Evolutionary conservation across 2,797 vertebrate species (phyloP).

Genomic region (Aphelocoma californica): DNA sequence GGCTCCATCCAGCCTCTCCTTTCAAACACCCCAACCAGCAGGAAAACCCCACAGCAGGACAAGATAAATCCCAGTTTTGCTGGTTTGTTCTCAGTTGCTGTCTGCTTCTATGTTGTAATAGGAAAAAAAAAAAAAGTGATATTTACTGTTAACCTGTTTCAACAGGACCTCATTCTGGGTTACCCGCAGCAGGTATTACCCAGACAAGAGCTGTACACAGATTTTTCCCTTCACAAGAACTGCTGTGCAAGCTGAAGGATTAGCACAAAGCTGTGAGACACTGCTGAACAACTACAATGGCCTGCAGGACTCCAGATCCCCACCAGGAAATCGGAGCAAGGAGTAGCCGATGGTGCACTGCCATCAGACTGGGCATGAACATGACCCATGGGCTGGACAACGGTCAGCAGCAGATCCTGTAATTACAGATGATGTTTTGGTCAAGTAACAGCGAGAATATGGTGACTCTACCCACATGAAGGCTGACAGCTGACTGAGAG

Average conservation of each 20-base stretch:
- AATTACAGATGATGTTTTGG: neutral
- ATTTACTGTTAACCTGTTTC: neutral
- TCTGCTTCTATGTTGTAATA: neutral
- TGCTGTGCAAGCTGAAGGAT: neutral
- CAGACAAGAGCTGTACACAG: fast-evolving
- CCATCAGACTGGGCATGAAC: fast-evolving
- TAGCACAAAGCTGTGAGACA: neutral
- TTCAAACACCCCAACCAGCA: neutral
- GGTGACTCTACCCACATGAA: neutral
- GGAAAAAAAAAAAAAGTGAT: fast-evolving
- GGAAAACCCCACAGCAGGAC: neutral
- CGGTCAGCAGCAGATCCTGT: neutral
- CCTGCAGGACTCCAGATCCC: neutral
- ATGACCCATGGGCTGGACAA: fast-evolving
- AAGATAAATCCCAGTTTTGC: neutral
- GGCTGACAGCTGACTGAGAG: neutral
- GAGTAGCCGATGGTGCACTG: fast-evolving
- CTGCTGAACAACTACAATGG: neutral
- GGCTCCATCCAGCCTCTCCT: neutral
- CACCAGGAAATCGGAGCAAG: neutral
- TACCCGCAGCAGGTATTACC: neutral
- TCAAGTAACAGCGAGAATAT: fast-evolving
- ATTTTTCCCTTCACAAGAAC: neutral
- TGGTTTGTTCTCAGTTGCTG: neutral
- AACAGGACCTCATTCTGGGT: neutral